A percentile compares a stretch with the other conserved stretches of the same genome.
Conservation (phyloP, 2,888 invertebrate species). For the Cristatella mucedo region DNA sequence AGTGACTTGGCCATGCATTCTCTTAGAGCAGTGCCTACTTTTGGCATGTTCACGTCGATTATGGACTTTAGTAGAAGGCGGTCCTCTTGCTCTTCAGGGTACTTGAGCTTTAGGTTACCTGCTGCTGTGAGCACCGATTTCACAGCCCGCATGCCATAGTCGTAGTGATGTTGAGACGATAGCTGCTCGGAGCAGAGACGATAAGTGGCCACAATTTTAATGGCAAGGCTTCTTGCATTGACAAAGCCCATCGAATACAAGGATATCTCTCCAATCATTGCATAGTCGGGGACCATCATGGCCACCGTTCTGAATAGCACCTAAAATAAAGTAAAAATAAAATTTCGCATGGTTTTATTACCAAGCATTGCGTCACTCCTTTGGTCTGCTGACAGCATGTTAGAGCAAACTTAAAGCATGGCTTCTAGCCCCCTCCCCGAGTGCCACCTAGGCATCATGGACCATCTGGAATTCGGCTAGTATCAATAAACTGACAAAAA, state of each 20-base stretch:
- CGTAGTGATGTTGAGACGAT: slow-evolving; percentile 39
- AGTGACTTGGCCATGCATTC: neutral
- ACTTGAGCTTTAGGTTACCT: slow-evolving; percentile 35
- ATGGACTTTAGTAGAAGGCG: slow-evolving; percentile 35
- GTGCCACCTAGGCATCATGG: no score
- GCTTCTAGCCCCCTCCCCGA: no score
- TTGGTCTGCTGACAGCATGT: neutral
- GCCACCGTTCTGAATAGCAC: slow-evolving; percentile 37
- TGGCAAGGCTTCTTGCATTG: slow-evolving; percentile 29
- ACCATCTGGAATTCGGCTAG: no score
- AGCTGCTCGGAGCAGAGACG: slow-evolving; percentile 36
- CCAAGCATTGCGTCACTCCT: no score
- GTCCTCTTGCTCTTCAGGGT: slow-evolving; percentile 32
- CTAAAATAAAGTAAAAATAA: slow-evolving; percentile 14
- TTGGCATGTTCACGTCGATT: slow-evolving; percentile 37
- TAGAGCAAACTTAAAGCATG: no score
- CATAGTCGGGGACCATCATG: slow-evolving; percentile 39
- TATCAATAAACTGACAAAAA: no score
- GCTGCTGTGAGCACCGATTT: slow-evolving; percentile 38
- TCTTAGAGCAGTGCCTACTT: slow-evolving; percentile 22
- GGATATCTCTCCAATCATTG: slow-evolving; percentile 37
- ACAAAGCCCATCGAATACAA: slow-evolving; percentile 40
- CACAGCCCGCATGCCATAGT: slow-evolving; percentile 38
- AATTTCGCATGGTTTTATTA: neutral
- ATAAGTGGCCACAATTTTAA: slow-evolving; percentile 37